phyloP scores from a whole-genome alignment of 2,797 vertebrate species.

The Acipenser transmontanus region DNA sequence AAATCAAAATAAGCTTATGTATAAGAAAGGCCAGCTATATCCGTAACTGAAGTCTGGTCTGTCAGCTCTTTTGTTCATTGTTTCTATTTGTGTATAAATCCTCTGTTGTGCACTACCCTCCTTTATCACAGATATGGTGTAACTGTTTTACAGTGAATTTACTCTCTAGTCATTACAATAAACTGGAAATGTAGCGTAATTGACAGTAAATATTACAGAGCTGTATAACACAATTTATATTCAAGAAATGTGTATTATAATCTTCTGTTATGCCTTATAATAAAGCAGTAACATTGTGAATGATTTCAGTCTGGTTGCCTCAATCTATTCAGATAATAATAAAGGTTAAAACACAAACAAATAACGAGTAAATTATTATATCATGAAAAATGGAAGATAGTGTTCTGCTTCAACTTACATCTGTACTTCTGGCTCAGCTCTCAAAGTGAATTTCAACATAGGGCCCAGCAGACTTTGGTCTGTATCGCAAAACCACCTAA shows the following conservation, averaged over 20 bases:
- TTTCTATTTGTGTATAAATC: slow-evolving; percentile 39
- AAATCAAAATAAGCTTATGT: too few relatives aligned
- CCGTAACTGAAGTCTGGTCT: too few relatives aligned
- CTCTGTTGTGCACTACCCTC: slow-evolving; percentile 53
- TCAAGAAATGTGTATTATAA: slow-evolving; percentile 10
- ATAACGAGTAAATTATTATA: too few relatives aligned
- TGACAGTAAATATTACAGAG: slow-evolving; percentile 14
- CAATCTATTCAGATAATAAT: background rate
- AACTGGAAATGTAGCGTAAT: slow-evolving; percentile 53
- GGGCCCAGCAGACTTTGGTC: too few relatives aligned
- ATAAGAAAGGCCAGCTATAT: too few relatives aligned
- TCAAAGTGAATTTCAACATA: too few relatives aligned
- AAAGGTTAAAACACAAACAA: background rate
- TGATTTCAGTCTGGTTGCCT: background rate
- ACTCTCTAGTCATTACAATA: slow-evolving; percentile 43
- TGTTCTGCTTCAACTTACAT: too few relatives aligned
- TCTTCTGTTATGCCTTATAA: slow-evolving; percentile 17
- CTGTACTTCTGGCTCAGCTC: too few relatives aligned
- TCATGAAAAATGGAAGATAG: too few relatives aligned
- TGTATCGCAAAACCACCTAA: too few relatives aligned
- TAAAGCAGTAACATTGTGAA: slow-evolving; percentile 12
- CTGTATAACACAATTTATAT: slow-evolving; percentile 17
- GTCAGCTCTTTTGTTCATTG: background rate
- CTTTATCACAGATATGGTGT: slow-evolving; percentile 46
- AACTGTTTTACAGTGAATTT: slow-evolving; percentile 33